These are phyloP conservation scores for Eupithecia subfuscata DNA, from an alignment of 2,888 invertebrate genomes.

Conservation along the genomic window DNA sequence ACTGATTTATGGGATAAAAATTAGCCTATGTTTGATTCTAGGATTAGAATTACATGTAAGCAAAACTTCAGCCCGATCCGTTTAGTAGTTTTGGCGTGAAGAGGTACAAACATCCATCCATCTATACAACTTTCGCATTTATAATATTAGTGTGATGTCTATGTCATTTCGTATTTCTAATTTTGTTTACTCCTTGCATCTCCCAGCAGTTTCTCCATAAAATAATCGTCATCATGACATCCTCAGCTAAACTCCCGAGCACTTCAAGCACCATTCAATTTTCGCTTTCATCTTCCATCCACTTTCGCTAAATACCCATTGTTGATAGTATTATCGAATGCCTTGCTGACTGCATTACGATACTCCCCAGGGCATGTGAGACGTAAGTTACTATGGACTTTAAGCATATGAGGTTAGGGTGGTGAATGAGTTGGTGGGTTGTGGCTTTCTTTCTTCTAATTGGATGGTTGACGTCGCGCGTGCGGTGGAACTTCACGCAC, in stretches of 20 bases:
- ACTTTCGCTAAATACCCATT: constrained; percentile 57
- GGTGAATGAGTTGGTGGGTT: constrained; percentile 22
- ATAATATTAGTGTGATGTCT: too few species aligned
- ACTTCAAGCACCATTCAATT: constrained; percentile 45
- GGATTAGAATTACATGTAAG: too few species aligned
- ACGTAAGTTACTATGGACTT: neutral
- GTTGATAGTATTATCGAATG: constrained; percentile 51
- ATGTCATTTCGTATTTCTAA: too few species aligned
- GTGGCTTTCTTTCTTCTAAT: constrained; percentile 54
- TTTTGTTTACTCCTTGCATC: neutral
- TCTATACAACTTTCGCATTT: too few species aligned
- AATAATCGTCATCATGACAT: constrained; percentile 3
- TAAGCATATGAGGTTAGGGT: constrained; percentile 15
- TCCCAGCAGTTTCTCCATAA: constrained; percentile 17
- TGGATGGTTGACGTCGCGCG: constrained; percentile 53
- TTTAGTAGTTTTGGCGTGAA: too few species aligned
- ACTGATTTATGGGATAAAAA: too few species aligned
- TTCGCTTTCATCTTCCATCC: constrained; percentile 52
- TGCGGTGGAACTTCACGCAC: constrained; percentile 45
- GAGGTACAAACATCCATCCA: too few species aligned
- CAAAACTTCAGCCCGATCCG: too few species aligned
- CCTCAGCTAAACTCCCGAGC: constrained; percentile 31
- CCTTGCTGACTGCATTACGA: constrained; percentile 45
- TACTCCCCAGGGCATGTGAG: constrained; percentile 42
- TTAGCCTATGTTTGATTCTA: too few species aligned